Evolutionary conservation across 2,113 vertebrate species (phyloP).

Genomic region (Podilymbus podiceps): DNA sequence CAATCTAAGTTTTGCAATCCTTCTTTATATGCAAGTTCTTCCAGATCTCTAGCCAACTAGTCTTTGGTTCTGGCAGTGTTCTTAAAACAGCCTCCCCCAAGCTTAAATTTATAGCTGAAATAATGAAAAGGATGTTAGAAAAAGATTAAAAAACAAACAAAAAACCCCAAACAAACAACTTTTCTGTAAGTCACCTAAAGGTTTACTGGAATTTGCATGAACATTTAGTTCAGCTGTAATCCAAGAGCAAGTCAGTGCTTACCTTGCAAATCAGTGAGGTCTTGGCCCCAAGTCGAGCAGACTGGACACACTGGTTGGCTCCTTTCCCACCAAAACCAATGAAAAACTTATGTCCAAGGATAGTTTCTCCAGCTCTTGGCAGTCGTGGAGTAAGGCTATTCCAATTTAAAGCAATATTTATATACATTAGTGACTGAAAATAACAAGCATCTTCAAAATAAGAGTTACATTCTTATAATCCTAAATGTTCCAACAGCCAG

Average conservation of each 20-base stretch:
- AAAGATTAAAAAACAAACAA: background rate
- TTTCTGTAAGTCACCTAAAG: background rate
- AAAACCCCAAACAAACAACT: background rate
- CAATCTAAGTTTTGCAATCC: background rate
- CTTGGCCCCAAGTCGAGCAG: constrained; percentile 88
- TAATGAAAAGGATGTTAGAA: background rate
- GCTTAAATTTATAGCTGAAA: constrained; percentile 23
- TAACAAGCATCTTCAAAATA: background rate
- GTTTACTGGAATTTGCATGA: background rate
- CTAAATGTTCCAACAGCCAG: background rate
- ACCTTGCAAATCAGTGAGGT: constrained; percentile 94
- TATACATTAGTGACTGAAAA: constrained; percentile 13
- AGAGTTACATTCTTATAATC: background rate
- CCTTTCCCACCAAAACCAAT: constrained; percentile 96
- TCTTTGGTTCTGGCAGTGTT: constrained; percentile 30
- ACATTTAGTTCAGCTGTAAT: background rate
- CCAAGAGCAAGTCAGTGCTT: constrained; percentile 14
- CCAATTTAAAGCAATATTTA: constrained; percentile 43
- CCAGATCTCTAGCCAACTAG: background rate
- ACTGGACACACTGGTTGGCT: constrained; percentile 96
- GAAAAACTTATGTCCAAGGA: constrained; percentile 93
- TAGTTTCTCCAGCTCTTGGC: constrained; percentile 92
- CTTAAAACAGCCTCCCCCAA: constrained; percentile 11
- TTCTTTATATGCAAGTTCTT: background rate
- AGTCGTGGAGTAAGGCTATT: constrained; percentile 86